phyloP scores from a whole-genome alignment of 2,888 invertebrate genomes.

The Psylliodes chrysocephalus region DNA sequence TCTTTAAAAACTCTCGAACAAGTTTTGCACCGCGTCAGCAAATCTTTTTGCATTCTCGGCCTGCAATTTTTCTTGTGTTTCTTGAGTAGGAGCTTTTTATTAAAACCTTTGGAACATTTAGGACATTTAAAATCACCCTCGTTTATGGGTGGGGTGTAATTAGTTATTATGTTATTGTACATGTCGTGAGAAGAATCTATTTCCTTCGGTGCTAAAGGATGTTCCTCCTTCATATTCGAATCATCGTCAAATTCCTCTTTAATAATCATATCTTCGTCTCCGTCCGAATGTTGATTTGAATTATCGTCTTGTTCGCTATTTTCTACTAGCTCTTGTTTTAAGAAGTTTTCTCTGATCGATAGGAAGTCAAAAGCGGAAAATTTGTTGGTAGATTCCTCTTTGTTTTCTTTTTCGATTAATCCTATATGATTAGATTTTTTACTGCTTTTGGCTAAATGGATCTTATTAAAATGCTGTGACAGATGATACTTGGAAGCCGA shows the following conservation, averaged over 20 bases:
- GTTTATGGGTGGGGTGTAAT: conserved; percentile 63
- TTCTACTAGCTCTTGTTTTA: conserved; percentile 56
- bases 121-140: conserved; percentile 67
- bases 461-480: conserved; percentile 68
- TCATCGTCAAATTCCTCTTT: conserved; percentile 33
- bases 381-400: conserved; percentile 46
- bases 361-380: conserved; percentile 59
- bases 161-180: conserved; percentile 63
- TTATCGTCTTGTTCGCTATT: conserved; percentile 44
- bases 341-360: conserved; percentile 58
- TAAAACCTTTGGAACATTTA: conserved; percentile 69
- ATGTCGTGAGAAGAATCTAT: conserved; percentile 61
- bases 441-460: conserved; percentile 59
- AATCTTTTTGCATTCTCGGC: conserved; percentile 65
- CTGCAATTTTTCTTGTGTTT: conserved; percentile 71
- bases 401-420: background rate
- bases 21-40: conserved; percentile 68
- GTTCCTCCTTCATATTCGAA: conserved; percentile 33
- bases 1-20: conserved; percentile 70
- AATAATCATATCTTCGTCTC: conserved; percentile 19
- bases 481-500: conserved; percentile 70
- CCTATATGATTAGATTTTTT: conserved; percentile 10
- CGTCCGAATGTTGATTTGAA: conserved; percentile 37
- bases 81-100: conserved; percentile 67
- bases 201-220: conserved; percentile 57